Evolutionary conservation across 2,888 invertebrate species (phyloP).

Genomic region (Lepidonotus clava): DNA sequence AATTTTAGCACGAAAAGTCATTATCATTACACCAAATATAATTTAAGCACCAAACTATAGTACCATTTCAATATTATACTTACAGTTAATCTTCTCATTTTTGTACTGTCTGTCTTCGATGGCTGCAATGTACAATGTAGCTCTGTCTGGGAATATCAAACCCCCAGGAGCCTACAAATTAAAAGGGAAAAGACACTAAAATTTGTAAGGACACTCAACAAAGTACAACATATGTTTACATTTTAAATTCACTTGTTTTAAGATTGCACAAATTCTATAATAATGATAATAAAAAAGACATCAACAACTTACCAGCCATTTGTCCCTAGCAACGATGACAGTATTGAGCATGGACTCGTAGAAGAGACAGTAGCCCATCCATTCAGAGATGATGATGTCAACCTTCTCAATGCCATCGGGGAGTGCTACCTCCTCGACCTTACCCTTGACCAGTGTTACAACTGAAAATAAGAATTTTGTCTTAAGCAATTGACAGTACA

Average conservation of each 20-base stretch:
- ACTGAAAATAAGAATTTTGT: slow-evolving; percentile 68
- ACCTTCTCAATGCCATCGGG: slow-evolving; percentile 94
- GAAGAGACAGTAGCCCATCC: slow-evolving; percentile 94
- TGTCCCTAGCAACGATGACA: slow-evolving; percentile 97
- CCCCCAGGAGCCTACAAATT: slow-evolving; percentile 91
- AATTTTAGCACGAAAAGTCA: no score
- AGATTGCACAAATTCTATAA: no score
- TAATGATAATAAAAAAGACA: no score
- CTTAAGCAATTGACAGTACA: neutral
- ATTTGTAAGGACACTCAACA: neutral
- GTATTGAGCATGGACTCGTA: slow-evolving; percentile 99
- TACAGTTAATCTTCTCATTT: slow-evolving; percentile 99
- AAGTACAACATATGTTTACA: neutral
- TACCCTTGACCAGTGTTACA: slow-evolving; percentile 83
- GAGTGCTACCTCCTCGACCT: slow-evolving; percentile 94
- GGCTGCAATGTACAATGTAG: slow-evolving; percentile 93
- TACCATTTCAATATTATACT: no score
- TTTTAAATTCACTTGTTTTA: no score
- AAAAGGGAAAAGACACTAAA: no score
- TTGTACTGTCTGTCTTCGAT: slow-evolving; percentile 97
- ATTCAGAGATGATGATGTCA: slow-evolving; percentile 93
- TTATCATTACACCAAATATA: no score
- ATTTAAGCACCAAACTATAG: no score
- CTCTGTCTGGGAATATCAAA: slow-evolving; percentile 94
- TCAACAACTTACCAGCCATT: slow-evolving; percentile 92